A percentile compares a stretch with the other conserved stretches of the same genome.
Conservation (phyloP, 2,113 vertebrate species). For the Phaethornis superciliosus region DNA sequence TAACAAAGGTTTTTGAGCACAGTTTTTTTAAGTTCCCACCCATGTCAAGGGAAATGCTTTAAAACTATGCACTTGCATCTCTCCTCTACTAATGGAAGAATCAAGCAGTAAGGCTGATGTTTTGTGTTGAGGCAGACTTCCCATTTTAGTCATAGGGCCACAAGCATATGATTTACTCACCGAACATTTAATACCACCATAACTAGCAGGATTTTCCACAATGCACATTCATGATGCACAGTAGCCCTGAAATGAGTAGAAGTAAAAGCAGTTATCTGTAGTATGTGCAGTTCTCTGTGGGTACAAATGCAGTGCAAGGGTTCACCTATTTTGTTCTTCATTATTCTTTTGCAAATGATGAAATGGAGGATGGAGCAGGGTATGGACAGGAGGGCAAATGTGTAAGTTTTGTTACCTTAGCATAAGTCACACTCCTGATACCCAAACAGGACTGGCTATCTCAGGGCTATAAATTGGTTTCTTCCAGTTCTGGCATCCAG, state of each 20-base stretch:
- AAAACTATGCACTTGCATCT: not conserved
- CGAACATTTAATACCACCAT: not conserved
- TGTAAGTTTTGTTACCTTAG: not conserved
- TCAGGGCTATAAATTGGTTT: not conserved
- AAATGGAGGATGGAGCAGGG: not conserved
- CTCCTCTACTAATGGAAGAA: not conserved
- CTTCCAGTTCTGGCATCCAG: not conserved
- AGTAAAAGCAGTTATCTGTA: not conserved
- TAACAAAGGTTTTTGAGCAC: not conserved
- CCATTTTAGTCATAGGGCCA: not conserved
- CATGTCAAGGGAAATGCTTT: not conserved
- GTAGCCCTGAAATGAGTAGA: not conserved
- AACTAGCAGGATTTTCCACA: not conserved
- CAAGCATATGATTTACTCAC: not conserved
- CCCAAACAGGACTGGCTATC: not conserved
- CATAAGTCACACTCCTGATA: not conserved
- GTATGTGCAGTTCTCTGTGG: not conserved
- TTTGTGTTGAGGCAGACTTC: not conserved
- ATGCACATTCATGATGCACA: not conserved
- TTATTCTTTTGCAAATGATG: not conserved
- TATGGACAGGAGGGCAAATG: rapidly evolving
- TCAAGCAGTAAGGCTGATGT: not conserved
- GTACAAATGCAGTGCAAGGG: not conserved
- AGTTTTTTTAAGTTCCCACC: not conserved
- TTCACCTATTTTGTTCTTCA: not conserved